Evolutionary conservation across 2,113 vertebrate genomes (phyloP), one percentile per base, ranked within the genome.

Genomic region (Strigops habroptila): DNA sequence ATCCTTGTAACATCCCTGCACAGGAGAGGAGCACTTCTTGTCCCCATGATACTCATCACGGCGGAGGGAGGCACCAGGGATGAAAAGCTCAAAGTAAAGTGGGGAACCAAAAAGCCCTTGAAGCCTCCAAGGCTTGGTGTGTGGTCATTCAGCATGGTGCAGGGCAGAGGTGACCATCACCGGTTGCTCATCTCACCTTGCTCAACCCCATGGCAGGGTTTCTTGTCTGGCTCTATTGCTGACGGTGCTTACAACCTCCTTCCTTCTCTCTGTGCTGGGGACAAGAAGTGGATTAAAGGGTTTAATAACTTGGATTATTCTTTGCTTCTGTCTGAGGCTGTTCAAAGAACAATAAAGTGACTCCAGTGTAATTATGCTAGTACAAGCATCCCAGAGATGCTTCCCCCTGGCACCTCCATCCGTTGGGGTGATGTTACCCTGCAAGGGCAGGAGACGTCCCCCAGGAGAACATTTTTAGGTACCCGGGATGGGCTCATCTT

Each of bases 11-110:
- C 1, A 4, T 39, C 84, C 46, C 84, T 18, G n/a, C 4, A 4
- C 23, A 4, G 68, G 23, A 65, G 65, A 53, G 43, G 14, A 60
- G 23, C 28, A 1, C 21, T 15, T 1, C 8, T 48, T 52, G 37
- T 65, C 48, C 49, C 23, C 57, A 21, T 0, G 1, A 14, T n/a
- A 25, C 53, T 43, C 22, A 73, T 39, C 0, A 1, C 0, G 3
- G 33, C 25, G 37, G 52, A 64, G 39, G 18, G 35, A 80, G 27
- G 27, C 31, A n/a, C 28, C 15, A 1, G 19, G 19, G 31, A 31
- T 9, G 10, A 49, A 48, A 59, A 33, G 6, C 39, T 39, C 12
- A 1, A 1, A 12, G 37, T 11, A 44, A 30, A 7, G 7, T 6
- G 57, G 69, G 31, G 16, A 39, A 39, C 39, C 41, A 64, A 67